Conservation (phyloP, 2,113 vertebrate species). For the Saguinus midas region DNA sequence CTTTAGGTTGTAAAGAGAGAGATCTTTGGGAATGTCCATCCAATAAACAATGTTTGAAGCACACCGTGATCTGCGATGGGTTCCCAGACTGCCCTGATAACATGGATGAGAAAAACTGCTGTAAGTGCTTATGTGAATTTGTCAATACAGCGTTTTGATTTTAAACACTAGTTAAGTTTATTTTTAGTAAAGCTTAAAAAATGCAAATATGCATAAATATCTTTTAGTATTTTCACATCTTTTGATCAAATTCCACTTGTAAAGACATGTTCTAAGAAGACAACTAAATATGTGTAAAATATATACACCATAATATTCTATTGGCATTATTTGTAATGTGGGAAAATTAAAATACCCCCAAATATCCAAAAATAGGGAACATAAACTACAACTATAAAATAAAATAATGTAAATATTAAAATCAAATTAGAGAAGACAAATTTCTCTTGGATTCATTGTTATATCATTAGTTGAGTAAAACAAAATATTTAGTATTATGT, state of each 20-base stretch:
- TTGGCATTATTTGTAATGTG: not conserved
- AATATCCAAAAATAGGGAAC: not conserved
- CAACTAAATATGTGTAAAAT: not conserved
- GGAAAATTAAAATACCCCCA: not conserved
- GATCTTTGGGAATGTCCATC: slow-evolving; percentile 95
- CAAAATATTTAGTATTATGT: not conserved
- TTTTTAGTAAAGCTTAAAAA: slow-evolving; percentile 16
- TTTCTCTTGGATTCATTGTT: not conserved
- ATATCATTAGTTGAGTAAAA: not conserved
- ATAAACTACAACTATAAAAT: not conserved
- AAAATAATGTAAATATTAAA: slow-evolving; percentile 17
- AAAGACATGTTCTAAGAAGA: not conserved
- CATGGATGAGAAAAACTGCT: slow-evolving; percentile 95
- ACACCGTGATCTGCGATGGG: slow-evolving; percentile 94
- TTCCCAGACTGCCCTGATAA: slow-evolving; percentile 95
- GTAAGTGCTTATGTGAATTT: slow-evolving; percentile 83
- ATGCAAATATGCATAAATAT: not conserved
- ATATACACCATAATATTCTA: not conserved
- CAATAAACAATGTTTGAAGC: slow-evolving; percentile 90
- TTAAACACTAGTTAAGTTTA: not conserved
- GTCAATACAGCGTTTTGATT: not conserved
- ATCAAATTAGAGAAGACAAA: not conserved
- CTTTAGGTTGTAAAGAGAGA: slow-evolving; percentile 92
- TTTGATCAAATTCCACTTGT: not conserved
- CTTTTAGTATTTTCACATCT: not conserved